Percentiles rank a stretch among this genome's conserved stretches.
Conservation (phyloP, 2,888 invertebrate genomes). For the Oligia latruncula region DNA sequence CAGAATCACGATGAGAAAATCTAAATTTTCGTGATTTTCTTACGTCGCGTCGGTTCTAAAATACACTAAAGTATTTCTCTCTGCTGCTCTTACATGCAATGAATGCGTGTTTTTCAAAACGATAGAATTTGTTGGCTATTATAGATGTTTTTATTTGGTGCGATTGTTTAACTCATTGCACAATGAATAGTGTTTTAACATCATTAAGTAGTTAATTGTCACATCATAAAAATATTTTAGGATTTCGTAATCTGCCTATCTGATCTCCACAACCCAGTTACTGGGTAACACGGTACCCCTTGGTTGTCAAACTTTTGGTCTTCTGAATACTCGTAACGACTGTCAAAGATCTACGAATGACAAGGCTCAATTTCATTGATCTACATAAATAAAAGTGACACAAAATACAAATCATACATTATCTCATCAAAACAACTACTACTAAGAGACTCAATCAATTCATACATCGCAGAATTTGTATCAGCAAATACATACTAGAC, state of each 20-base stretch:
- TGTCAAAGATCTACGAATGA: background rate
- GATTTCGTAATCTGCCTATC: background rate
- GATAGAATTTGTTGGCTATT: background rate
- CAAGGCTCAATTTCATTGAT: background rate
- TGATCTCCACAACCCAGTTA: background rate
- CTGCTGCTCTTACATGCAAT: conserved; percentile 9
- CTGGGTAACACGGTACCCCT: background rate
- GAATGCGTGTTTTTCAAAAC: conserved; percentile 31
- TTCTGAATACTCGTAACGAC: background rate
- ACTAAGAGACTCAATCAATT: background rate
- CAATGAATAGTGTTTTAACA: background rate
- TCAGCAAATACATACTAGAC: conserved; percentile 15
- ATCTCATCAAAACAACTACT: background rate
- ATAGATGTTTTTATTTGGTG: conserved; percentile 1
- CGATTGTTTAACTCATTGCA: conserved; percentile 21
- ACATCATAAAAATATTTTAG: background rate
- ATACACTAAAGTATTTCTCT: conserved; percentile 26
- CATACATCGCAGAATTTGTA: conserved; percentile 6
- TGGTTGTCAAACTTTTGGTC: background rate
- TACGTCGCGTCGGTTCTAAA: background rate
- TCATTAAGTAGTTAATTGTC: background rate
- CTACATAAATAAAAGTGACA: background rate
- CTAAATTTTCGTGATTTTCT: background rate
- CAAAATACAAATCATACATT: background rate
- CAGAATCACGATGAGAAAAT: conserved; percentile 7